Base-by-base conservation (phyloP, 2,888 invertebrate species). In the Drosophila paranaensis region DNA sequence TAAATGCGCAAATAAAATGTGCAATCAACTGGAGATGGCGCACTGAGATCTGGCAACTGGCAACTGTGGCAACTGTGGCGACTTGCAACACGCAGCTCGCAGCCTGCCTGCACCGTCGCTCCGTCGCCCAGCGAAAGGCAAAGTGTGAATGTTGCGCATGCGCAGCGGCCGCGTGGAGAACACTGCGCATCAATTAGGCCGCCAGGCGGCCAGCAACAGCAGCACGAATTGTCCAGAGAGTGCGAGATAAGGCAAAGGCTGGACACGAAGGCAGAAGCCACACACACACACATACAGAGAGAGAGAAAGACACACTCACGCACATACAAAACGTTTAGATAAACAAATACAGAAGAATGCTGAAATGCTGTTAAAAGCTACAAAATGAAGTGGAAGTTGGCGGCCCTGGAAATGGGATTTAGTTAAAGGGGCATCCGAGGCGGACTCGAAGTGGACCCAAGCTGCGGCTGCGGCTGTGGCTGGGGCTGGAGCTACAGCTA, bases 1-100 rank as follows among this genome's bases (percentile, higher is more conserved):
- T 88, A 88, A 90, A 86, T 88, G 85, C 90, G 86, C 86, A 87
- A 87, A 90, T 87, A 87, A 87, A 87, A 87, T 87, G 90, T 89
- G 86, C 86, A 87, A 87, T 87, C 86, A 87, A 89, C 90, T 77
- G 79, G 53, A 76, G 79, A 79, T 78, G 82, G 78, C 81, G 78
- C 82, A 78, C 65, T 62, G 40, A 81, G 77, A 78, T 78, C 66
- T 69, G 73, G 40, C 58, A 69, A 51, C 63, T 64, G 25, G 57
- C 64, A 58, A 54, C 39, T 33, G 58, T 48, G 43, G 64, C 60
- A 39, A 42, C 60, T 45, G 35, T 45, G 35, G 35, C 25, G 51
- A 33, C 43, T 53, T 39, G 71, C 58, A 66, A 50, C 46, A 42
- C 51, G 57, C 55, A 42, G 50, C 37, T 33, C 27, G 39, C 55